A percentile compares a stretch with the other conserved stretches of the same genome.
Conservation (phyloP, 2,113 vertebrate genomes). For the Ardeotis arabs region DNA sequence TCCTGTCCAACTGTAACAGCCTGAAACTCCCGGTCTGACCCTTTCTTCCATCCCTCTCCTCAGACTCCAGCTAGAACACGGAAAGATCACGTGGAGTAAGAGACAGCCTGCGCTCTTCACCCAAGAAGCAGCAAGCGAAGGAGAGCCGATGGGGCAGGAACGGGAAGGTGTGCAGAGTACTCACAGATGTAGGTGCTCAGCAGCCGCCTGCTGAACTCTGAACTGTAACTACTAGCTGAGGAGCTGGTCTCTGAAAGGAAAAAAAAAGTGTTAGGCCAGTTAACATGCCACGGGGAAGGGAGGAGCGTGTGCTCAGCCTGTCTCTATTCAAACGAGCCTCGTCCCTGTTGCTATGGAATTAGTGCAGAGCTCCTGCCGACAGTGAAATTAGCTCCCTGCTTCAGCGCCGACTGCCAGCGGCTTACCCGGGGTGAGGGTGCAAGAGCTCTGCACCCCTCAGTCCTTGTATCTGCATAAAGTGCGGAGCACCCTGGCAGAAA, state of each 20-base stretch:
- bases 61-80: background rate
- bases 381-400: background rate
- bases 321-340: background rate
- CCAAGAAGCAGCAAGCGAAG: background rate
- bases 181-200: constrained; percentile 97
- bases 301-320: background rate
- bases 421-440: background rate
- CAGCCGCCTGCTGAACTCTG: constrained; percentile 91
- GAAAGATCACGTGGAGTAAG: background rate
- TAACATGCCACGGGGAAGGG: background rate
- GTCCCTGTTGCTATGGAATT: constrained; percentile 16
- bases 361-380: background rate
- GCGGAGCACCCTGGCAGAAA: background rate
- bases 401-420: background rate
- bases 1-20: background rate
- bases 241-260: constrained; percentile 88
- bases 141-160: accelerated
- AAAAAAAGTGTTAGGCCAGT: background rate
- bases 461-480: background rate
- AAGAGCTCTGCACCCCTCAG: background rate
- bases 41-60: background rate
- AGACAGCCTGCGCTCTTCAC: background rate
- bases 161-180: background rate
- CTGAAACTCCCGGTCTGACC: background rate
- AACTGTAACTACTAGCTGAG: constrained; percentile 90